Base-by-base conservation (phyloP, 1,140 invertebrate species). In the Eriosoma lanigerum region DNA sequence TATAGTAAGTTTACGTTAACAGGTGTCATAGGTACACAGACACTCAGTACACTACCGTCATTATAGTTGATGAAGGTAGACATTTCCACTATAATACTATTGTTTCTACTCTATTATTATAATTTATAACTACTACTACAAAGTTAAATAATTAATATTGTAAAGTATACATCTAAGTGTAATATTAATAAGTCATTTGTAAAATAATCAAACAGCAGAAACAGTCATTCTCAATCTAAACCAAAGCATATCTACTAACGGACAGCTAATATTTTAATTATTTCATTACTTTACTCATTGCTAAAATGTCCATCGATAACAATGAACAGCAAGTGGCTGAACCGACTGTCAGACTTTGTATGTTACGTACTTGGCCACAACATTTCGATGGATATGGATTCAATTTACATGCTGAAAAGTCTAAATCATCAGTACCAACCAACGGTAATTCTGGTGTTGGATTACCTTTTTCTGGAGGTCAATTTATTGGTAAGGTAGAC, bases 321-420 rank as follows among this genome's bases (percentile, higher is more conserved):
- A 46, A 48, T 21, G 75, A 78, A 0, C 17, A 72, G 38, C 46
- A 73, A 6, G 58, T 64, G 24, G 70, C 32, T 48, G 73, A 81
- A 50, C 73, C 72, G 12, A 81, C 80, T 13, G 84, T 83, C 29
- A 89, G 94, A 78, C 89, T 95, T 44, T 96, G 94, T 88, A 93
- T 96, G 87, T 91, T 97, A 84, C 87, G 92, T 82, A 98, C 98
- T 87, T 94, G 95, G 90, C 89, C 92, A 21, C 87, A 89, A 84
- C 90, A 95, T 86, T 98, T 98, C 87, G 94, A 97, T 86, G 98
- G 98, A 3, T 99, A 98, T 86, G 98, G 98, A 1, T 99, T 99
- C 86, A 99, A 99, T 88, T 87, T 99, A 76, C 96, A 99, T 86
- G 96, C 97, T n/a, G 97, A 99, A 86, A 96, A 97, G 84, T 93